Evolutionary conservation across 2,113 vertebrate species (phyloP), one percentile per base, ranked within the genome.

Genomic region (Hylia prasina): DNA sequence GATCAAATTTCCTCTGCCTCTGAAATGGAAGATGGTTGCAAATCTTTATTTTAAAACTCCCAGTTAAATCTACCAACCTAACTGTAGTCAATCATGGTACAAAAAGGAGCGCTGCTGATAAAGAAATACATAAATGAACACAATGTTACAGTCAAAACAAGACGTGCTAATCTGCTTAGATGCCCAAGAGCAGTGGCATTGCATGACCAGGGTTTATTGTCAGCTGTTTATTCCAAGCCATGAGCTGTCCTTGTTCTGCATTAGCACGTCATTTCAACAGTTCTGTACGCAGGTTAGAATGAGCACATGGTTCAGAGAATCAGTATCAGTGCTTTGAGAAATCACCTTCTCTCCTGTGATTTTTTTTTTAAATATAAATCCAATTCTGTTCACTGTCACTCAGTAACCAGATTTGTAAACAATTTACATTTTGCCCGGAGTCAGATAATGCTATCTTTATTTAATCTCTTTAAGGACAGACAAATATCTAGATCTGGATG

Each of bases 361-460:
- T 65, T 75, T 22, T 1, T 47, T 44, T 44, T 44, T 7, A 17
- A 2, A 72, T 58, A 57, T 31, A 76, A 85, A 70, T 90, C 39
- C 3, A 4, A 58, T 85, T 70, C 33, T 63, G 35, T 73, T 83
- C 54, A 53, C 44, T 94, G 66, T 57, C 69, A 72, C 73, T 69
- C 81, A 89, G n/a, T 57, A 89, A 91, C 21, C 47, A 87, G 53
- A 85, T 82, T 64, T 95, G 45, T 80, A 94, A 93, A 89, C 58
- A 92, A 81, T 78, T 87, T 86, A 83, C 13, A 20, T 71, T 93
- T 89, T 96, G 31, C 58, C 81, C 81, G 16, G 78, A 94, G 63
- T 89, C 58, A 93, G 58, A 78, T 88, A 91, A 76, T 60, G 28
- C 30, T 83, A 75, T 70, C 25, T 27, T 70, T 93, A 80, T 95